phyloP scores from a whole-genome alignment of 2,888 invertebrate genomes.

The Cactoblastis cactorum region DNA sequence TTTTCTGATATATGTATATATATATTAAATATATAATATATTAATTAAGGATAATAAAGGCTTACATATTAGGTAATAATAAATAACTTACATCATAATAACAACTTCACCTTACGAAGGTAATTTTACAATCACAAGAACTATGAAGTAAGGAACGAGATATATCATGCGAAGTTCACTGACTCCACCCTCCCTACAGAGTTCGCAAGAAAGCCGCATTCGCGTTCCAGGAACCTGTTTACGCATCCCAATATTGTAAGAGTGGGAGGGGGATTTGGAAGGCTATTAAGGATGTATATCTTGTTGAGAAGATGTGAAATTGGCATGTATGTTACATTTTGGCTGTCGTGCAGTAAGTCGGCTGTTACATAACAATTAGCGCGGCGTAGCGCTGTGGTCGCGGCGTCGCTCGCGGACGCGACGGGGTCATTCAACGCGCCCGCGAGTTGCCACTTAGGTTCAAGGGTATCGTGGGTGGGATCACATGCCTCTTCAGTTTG shows the following conservation, averaged over 20 bases:
- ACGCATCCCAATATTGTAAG: constrained; percentile 60
- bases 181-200: constrained; percentile 70
- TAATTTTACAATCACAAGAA: constrained; percentile 70
- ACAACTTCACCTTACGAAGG: constrained; percentile 48
- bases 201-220: constrained; percentile 68
- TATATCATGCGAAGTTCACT: constrained; percentile 70
- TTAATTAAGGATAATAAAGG: neutral
- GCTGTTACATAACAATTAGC: constrained; percentile 76
- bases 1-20: too few species aligned
- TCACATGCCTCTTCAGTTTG: constrained; percentile 50
- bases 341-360: constrained; percentile 51
- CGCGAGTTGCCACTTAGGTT: constrained; percentile 79
- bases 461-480: constrained; percentile 70
- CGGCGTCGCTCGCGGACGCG: constrained; percentile 74
- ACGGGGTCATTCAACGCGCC: constrained; percentile 81
- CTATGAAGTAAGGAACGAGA: constrained; percentile 67
- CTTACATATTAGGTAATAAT: too few species aligned
- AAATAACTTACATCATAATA: constrained; percentile 24
- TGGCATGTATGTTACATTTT: constrained; percentile 50
- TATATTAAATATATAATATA: too few species aligned
- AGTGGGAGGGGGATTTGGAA: constrained; percentile 40
- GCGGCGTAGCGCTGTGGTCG: constrained; percentile 44
- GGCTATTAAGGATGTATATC: constrained; percentile 42
- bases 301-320: constrained; percentile 38
- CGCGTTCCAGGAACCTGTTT: constrained; percentile 71